Percentiles rank a stretch among this genome's conserved stretches.
Evolutionary conservation across 2,888 invertebrate genomes (phyloP).

Genomic region (Allygus modestus): DNA sequence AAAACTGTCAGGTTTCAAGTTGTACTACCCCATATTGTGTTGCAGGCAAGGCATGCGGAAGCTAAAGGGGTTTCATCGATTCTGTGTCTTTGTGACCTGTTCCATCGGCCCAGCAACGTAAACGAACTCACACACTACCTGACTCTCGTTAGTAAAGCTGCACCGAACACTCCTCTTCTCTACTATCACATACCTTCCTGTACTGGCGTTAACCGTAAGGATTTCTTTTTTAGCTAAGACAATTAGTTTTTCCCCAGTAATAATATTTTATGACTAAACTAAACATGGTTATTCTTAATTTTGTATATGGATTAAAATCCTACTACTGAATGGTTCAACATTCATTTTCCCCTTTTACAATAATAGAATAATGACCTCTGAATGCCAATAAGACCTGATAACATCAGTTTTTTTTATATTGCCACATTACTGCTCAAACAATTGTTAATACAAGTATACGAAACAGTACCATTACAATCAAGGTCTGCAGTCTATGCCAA

Average conservation of each 20-base stretch:
- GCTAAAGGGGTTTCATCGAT: conserved; percentile 81
- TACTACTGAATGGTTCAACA: too few species aligned
- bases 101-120: conserved; percentile 82
- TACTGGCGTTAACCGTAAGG: conserved; percentile 85
- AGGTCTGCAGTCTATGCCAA: too few species aligned
- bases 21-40: neutral
- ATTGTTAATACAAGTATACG: too few species aligned
- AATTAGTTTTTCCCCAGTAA: conserved; percentile 30
- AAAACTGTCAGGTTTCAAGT: too few species aligned
- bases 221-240: conserved; percentile 11
- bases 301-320: too few species aligned
- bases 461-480: too few species aligned
- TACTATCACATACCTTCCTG: conserved; percentile 90
- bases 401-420: too few species aligned
- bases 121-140: conserved; percentile 83
- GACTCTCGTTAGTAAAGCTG: conserved; percentile 81
- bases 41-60: conserved; percentile 83
- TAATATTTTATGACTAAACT: neutral
- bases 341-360: too few species aligned
- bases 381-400: too few species aligned
- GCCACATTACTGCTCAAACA: too few species aligned
- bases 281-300: too few species aligned
- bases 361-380: too few species aligned
- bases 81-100: conserved; percentile 86
- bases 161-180: conserved; percentile 86